Base-by-base conservation (phyloP, 2,888 invertebrate species). In the Parnassius orleans region DNA sequence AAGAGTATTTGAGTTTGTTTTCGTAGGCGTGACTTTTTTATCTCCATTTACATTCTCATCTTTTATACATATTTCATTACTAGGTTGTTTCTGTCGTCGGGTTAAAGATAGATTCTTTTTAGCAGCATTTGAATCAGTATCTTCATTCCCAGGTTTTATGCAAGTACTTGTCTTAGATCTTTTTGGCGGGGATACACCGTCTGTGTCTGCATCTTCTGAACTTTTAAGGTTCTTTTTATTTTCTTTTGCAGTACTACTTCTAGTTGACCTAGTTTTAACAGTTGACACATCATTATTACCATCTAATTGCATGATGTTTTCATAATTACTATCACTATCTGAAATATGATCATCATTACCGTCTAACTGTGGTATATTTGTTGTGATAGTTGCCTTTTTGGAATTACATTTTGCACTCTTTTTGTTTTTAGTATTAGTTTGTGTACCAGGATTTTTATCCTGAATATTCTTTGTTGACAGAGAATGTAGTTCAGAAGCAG, bases 401-500 rank as follows among this genome's bases (percentile, higher is more conserved):
- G 66, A 50, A 68, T 78, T 78, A 48, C 65, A 69, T 48, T 63
- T 54, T 42, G 54, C 60, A 50, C 53, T 63, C 66, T 70, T 73
- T 48, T 72, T 69, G 24, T 65, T 48, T 63, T 72, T 72, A 55
- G 64, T 69, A 46, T 54, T 58, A 24, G 60, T 54, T 61, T 73
- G 48, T 68, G 68, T 67, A 61, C 68, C 64, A 52, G 72, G 48
- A 55, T 60, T 63, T 51, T 74, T 79, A 63, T 75, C 69, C 52
- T 81, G 74, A 75, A 81, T 84, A 44, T 73, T 55, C 74, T 88
- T 93, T 60, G 87, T 86, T 65, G 93, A 93, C 50, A 95, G 80
- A 10, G 94, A 93, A 79, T 93, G 93, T 56, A 96, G 84, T 72
- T 95, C 94, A 57, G 93, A 92, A 61, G 82, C 84, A 5, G 93